phyloP scores from a whole-genome alignment of 1,140 invertebrate genomes.

The Drosophila tropicalis region DNA sequence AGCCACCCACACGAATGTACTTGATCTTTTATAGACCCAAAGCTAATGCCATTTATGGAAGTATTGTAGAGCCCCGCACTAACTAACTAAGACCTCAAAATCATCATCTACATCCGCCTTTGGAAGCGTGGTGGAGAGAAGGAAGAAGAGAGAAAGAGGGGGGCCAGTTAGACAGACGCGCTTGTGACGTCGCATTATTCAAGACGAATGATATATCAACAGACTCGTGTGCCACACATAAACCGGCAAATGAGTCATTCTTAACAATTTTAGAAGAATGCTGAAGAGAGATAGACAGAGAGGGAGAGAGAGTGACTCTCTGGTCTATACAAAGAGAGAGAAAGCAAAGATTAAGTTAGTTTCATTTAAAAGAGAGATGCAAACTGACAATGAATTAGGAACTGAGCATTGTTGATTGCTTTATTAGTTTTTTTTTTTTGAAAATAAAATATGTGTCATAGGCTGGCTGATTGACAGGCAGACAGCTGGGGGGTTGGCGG shows the following conservation, averaged over 20 bases:
- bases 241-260: slow-evolving; percentile 53
- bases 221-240: background rate
- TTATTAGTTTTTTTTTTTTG: slow-evolving; percentile 4
- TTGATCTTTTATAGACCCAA: too few relatives aligned
- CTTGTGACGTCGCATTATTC: slow-evolving; percentile 44
- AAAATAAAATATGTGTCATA: slow-evolving; percentile 22
- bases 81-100: background rate
- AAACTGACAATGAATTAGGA: background rate
- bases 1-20: too few relatives aligned
- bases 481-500: background rate
- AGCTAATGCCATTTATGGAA: background rate
- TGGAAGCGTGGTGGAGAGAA: background rate
- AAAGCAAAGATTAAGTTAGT: background rate
- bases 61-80: background rate
- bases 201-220: slow-evolving; percentile 12
- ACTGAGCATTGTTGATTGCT: slow-evolving; percentile 3
- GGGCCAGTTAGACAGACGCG: slow-evolving; percentile 5
- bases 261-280: slow-evolving; percentile 38
- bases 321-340: background rate
- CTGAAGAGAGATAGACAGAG: slow-evolving; percentile 13
- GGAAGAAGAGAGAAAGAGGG: background rate
- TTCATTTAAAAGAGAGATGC: background rate
- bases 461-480: background rate
- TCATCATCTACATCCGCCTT: slow-evolving; percentile 1
- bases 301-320: background rate